Percentiles rank a stretch among this genome's conserved stretches.
These are phyloP conservation scores for Noctua comes DNA, from an alignment of 2,888 invertebrate genomes.

Conservation along the genomic window DNA sequence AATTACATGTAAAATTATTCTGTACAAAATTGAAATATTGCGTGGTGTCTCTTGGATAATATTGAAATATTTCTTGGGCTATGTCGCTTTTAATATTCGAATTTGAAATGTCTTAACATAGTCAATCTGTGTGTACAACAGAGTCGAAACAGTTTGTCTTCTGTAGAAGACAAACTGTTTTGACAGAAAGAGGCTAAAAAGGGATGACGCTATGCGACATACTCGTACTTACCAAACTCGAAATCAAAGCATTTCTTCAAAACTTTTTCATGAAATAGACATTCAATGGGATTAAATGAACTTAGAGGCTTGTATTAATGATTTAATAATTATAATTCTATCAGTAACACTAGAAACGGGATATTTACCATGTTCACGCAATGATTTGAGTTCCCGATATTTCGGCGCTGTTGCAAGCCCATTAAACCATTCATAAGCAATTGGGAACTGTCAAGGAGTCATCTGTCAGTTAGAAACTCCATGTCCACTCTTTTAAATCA, in stretches of 20 bases:
- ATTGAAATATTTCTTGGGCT: background rate
- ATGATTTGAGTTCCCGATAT: too few species aligned
- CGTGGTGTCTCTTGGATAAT: constrained; percentile 11
- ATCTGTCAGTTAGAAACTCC: background rate
- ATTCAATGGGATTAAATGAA: too few species aligned
- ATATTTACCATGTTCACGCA: too few species aligned
- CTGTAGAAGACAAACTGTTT: too few species aligned
- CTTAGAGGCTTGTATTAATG: too few species aligned
- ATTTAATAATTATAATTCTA: too few species aligned
- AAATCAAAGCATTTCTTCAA: too few species aligned
- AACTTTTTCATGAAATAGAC: too few species aligned
- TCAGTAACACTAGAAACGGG: too few species aligned
- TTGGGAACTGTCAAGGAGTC: background rate
- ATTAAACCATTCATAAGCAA: background rate
- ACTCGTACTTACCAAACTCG: background rate
- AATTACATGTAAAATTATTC: constrained; percentile 3
- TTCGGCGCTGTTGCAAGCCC: too few species aligned
- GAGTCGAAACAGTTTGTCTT: background rate
- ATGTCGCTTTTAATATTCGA: background rate
- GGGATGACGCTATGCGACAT: background rate
- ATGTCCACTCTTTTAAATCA: background rate
- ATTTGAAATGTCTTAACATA: background rate
- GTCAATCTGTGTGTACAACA: too few species aligned
- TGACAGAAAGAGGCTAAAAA: background rate
- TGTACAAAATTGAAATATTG: constrained; percentile 6